These are phyloP conservation scores for Penaeus japonicus DNA, from an alignment of 1,140 invertebrate species.

Conservation along the genomic window DNA sequence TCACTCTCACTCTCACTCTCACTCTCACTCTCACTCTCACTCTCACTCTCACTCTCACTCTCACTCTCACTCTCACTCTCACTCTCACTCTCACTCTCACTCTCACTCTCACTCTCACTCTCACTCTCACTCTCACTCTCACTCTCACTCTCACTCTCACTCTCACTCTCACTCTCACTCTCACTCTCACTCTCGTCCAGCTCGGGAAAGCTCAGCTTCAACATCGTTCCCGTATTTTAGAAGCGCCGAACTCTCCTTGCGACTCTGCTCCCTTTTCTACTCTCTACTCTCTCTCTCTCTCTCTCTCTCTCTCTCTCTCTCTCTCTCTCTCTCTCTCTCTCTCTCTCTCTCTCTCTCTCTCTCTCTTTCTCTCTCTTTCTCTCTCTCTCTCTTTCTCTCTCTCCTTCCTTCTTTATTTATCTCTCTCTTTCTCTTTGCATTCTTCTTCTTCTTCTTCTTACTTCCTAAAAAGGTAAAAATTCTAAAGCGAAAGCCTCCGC, in stretches of 20 bases:
- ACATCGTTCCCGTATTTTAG: no score
- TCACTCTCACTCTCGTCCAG: background rate
- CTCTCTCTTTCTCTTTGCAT: background rate
- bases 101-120: background rate
- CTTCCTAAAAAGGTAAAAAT: background rate
- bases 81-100: background rate
- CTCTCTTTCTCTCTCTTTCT: constrained; percentile 10
- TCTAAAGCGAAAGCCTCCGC: background rate
- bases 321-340: background rate
- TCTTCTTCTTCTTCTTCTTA: background rate
- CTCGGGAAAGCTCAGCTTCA: no score
- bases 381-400: constrained; percentile 23
- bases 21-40: background rate
- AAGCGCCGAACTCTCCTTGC: background rate
- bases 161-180: background rate
- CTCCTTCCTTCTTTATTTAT: background rate
- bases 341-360: background rate
- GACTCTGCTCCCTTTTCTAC: background rate
- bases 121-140: background rate
- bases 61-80: background rate
- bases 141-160: background rate
- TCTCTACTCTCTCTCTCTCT: background rate
- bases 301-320: background rate
- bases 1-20: background rate
- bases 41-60: background rate